These are phyloP conservation scores for Philotrypesis tridentata DNA, from an alignment of 1,140 invertebrate species.

Conservation along the genomic window DNA sequence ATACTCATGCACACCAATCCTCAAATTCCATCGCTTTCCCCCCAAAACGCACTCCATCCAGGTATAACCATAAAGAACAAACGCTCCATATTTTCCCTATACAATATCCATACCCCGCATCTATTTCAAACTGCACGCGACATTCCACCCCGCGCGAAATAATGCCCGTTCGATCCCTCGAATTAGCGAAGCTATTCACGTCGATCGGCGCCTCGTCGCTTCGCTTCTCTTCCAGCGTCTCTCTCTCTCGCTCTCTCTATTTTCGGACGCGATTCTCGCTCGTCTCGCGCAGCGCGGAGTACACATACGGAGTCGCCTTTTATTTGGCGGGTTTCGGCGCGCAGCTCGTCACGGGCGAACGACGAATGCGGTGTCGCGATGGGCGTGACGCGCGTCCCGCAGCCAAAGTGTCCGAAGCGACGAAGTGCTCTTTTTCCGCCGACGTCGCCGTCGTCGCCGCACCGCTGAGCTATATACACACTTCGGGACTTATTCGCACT, in stretches of 20 bases:
- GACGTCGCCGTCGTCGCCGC: background rate
- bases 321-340: conserved; percentile 51
- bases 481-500: background rate
- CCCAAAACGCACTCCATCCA: no score
- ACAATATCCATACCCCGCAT: no score
- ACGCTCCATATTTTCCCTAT: no score
- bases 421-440: conserved; percentile 42
- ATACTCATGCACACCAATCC: no score
- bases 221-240: background rate
- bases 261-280: conserved; percentile 26
- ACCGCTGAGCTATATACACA: background rate
- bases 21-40: no score
- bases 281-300: no score
- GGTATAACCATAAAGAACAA: no score
- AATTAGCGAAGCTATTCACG: conserved; percentile 30
- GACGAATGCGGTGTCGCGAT: conserved; percentile 67
- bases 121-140: conserved; percentile 26
- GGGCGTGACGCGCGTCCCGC: conserved; percentile 62
- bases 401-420: conserved; percentile 37
- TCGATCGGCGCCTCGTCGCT: no score
- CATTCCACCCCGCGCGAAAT: no score
- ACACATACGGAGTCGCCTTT: conserved; percentile 41
- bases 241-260: conserved; percentile 39
- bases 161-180: conserved; percentile 26
- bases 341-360: conserved; percentile 64